These are phyloP conservation scores for Sepioteuthis lessoniana DNA, from an alignment of 2,888 invertebrate species.

Conservation along the genomic window DNA sequence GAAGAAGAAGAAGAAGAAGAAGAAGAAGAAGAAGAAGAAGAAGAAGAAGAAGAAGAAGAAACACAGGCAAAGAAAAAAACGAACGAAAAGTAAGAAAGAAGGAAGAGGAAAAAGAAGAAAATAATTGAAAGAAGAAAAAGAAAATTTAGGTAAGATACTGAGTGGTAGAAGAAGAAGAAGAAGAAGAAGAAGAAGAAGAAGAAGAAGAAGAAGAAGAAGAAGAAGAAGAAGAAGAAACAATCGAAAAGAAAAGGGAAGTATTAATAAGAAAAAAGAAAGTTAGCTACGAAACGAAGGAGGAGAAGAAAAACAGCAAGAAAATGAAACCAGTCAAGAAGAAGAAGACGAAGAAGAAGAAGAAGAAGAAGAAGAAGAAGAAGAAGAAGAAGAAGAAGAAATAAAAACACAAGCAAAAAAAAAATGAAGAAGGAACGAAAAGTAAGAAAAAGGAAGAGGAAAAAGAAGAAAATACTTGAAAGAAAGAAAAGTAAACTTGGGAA, in stretches of 20 bases:
- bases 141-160: background rate
- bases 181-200: background rate
- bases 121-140: background rate
- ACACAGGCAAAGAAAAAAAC: background rate
- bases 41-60: background rate
- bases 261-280: background rate
- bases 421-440: background rate
- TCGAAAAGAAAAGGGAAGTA: background rate
- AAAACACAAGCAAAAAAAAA: background rate
- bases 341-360: no score
- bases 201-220: background rate
- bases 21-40: background rate
- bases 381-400: background rate
- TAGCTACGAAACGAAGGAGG: background rate
- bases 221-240: background rate
- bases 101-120: background rate
- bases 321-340: no score
- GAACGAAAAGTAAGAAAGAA: background rate
- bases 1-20: background rate
- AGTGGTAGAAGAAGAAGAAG: background rate
- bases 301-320: no score
- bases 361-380: no score
- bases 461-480: background rate
- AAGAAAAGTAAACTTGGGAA: background rate
- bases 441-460: background rate